Base-by-base conservation (phyloP, 2,113 vertebrate species). In the Choloepus hoffmanni region DNA sequence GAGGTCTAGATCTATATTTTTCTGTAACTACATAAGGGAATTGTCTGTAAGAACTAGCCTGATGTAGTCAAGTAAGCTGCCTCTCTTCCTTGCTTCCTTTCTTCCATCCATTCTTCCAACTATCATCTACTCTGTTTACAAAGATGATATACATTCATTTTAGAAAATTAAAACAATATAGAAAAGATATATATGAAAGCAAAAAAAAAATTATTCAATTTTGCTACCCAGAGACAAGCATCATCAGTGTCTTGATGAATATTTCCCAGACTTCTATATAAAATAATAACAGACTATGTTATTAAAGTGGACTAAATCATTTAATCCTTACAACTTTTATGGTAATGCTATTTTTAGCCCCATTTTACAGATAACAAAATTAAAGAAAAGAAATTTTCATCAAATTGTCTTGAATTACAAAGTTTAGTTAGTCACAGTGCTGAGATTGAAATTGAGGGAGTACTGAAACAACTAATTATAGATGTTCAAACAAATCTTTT, bases 361-460 rank as follows among this genome's bases (percentile, higher is more conserved):
- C 16, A 76, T 53, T 76, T 79, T 76, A 58, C 18, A 95, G 36
- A 58, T 63, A 81, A 72, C 5, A 76, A 68, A 95, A 85, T 16
- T 70, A 86, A 82, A 74, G 55, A 85, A 70, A 79, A 67, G 18
- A 81, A 50, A n/a, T 1, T 65, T 83, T 87, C 55, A 91, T 21
- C 60, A 65, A 95, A 83, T 50, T 48, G 55, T 67, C n/a, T 93
- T 24, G 72, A 65, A 84, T 83, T 58, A 91, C 45, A 84, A 84
- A 92, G 48, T 18, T 90, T 84, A 93, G 5, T 58, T 90, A 95
- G 16, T 70, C 21, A 19, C 6, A 83, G n/a, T 24, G 40, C 16
- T 83, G 43, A 83, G 36, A 83, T 87, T 87, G 15, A 78, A 45
- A 86, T 6, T 55, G 33, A 95, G 68, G 36, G 21, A 90, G 7